These are phyloP conservation scores for Molossus alvarezi DNA, from an alignment of 2,797 vertebrate species.

Conservation along the genomic window DNA sequence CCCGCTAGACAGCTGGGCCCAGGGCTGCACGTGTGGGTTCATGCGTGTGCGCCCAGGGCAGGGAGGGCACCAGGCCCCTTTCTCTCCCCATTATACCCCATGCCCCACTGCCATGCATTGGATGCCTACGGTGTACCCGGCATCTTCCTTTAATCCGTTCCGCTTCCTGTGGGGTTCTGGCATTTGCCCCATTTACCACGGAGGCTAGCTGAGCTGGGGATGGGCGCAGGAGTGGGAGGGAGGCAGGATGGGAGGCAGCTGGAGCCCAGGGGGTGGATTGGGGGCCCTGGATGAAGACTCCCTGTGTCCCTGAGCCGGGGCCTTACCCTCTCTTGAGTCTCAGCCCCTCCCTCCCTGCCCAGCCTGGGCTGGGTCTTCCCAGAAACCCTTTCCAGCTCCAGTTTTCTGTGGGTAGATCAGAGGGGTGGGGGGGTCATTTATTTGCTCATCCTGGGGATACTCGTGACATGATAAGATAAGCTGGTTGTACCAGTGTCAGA, in stretches of 20 bases:
- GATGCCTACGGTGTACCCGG: not conserved
- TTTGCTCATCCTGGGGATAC: not conserved
- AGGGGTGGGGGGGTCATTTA: not conserved
- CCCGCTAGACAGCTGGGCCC: accelerated
- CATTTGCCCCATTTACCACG: accelerated
- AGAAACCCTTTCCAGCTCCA: not conserved
- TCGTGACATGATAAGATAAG: not conserved
- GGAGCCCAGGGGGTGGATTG: not conserved
- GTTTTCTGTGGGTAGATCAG: not conserved
- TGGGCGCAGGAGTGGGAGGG: not conserved
- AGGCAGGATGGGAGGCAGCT: not conserved
- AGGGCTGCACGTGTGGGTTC: accelerated
- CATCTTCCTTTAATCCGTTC: not conserved
- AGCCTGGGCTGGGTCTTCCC: not conserved
- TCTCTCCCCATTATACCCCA: not conserved
- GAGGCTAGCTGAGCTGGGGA: not conserved
- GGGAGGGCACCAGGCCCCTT: not conserved
- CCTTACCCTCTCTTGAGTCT: not conserved
- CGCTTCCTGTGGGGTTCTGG: not conserved
- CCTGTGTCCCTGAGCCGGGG: not conserved
- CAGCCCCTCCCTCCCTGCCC: too few species aligned
- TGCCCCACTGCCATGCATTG: not conserved
- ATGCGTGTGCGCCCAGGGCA: not conserved
- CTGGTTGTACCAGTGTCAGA: not conserved
- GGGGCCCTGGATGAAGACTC: not conserved